Evolutionary conservation across 1,140 invertebrate species (phyloP).

Genomic region (Cotesia glomerata): DNA sequence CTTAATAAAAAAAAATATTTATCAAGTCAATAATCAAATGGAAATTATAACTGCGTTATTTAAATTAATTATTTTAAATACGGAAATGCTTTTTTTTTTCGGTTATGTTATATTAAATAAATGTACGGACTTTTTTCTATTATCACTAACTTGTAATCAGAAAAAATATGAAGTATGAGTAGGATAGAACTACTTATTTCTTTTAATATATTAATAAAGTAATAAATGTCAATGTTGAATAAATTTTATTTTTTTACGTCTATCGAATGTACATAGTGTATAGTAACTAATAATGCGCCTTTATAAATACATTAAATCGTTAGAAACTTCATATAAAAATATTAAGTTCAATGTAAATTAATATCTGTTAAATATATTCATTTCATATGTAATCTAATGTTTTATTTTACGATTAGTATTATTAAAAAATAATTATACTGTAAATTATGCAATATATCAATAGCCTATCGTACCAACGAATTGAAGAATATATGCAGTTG

Average conservation of each 20-base stretch:
- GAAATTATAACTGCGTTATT: no score
- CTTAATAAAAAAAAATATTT: no score
- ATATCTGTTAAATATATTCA: conserved; percentile 34
- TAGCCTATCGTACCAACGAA: no score
- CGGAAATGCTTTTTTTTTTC: background rate
- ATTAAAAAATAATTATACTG: no score
- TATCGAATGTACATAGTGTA: conserved; percentile 7
- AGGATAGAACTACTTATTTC: conserved; percentile 16
- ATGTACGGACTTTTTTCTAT: no score
- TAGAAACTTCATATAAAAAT: conserved; percentile 1
- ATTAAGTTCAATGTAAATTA: conserved; percentile 26
- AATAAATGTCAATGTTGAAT: conserved; percentile 5
- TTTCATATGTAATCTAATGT: background rate
- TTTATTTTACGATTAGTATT: no score
- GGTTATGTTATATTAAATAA: no score
- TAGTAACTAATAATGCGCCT: background rate
- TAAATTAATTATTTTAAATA: conserved; percentile 1
- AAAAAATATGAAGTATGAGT: conserved; percentile 16
- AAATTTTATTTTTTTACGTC: conserved; percentile 26
- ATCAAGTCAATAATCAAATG: no score
- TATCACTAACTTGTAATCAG: no score
- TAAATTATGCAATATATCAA: no score
- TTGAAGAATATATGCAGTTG: no score
- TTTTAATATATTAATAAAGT: background rate
- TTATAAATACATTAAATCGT: background rate